phyloP scores from a whole-genome alignment of 2,888 invertebrate species.

The Perizoma flavofasciatum region DNA sequence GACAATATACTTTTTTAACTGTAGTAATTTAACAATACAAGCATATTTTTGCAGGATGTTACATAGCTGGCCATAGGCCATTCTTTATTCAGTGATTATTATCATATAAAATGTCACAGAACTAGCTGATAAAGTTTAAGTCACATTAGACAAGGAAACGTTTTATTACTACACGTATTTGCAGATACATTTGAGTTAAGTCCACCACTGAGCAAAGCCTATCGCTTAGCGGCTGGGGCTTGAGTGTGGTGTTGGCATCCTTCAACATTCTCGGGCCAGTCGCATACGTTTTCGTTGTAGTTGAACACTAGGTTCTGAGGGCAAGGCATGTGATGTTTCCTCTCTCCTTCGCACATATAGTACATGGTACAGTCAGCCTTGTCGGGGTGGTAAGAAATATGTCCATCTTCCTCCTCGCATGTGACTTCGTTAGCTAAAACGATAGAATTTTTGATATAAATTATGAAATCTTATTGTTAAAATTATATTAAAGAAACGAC shows the following conservation, averaged over 20 bases:
- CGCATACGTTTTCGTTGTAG: slow-evolving; percentile 96
- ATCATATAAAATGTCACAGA: background rate
- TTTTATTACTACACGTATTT: background rate
- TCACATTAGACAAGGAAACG: background rate
- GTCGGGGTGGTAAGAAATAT: slow-evolving; percentile 96
- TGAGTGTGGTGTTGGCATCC: slow-evolving; percentile 87
- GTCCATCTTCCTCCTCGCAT: slow-evolving; percentile 97
- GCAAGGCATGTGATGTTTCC: slow-evolving; percentile 98
- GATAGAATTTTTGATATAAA: background rate
- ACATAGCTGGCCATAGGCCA: too few species aligned
- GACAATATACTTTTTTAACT: too few species aligned
- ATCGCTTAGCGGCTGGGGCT: slow-evolving; percentile 76
- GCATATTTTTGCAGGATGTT: too few species aligned
- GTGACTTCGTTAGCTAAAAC: slow-evolving; percentile 91
- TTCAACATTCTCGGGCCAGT: slow-evolving; percentile 98
- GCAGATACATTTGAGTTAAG: too few species aligned
- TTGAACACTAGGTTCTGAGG: slow-evolving; percentile 96
- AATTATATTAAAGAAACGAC: too few species aligned
- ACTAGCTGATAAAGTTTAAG: background rate
- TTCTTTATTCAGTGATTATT: too few species aligned
- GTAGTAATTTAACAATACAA: too few species aligned
- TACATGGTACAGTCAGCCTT: slow-evolving; percentile 96
- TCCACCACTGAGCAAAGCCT: slow-evolving; percentile 37
- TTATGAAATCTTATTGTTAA: background rate
- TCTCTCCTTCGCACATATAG: slow-evolving; percentile 98